Percentiles rank a stretch among this genome's conserved stretches.
Conservation (phyloP, 2,797 vertebrate genomes). For the Poecilia wingei region DNA sequence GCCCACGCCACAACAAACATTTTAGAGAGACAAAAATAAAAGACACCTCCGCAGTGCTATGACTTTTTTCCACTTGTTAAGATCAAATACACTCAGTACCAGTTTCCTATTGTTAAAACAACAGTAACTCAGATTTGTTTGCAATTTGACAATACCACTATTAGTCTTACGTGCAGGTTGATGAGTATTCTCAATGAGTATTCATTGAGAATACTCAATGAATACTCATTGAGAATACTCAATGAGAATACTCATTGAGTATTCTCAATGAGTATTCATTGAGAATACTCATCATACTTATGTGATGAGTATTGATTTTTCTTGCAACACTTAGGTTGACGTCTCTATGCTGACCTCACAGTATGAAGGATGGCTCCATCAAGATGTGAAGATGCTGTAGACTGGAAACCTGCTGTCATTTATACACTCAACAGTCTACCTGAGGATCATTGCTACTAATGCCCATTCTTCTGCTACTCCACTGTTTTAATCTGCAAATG, state of each 20-base stretch:
- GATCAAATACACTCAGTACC: slow-evolving; percentile 18
- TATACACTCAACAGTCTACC: background rate
- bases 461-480: background rate
- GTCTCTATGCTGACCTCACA: background rate
- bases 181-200: too few species aligned
- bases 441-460: background rate
- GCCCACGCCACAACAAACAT: slow-evolving; percentile 63
- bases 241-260: too few species aligned
- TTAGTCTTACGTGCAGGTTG: background rate
- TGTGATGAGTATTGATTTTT: background rate
- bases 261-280: too few species aligned
- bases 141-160: background rate
- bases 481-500: background rate
- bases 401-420: background rate
- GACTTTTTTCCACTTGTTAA: slow-evolving; percentile 38
- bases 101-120: slow-evolving; percentile 19
- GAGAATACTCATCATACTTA: too few species aligned
- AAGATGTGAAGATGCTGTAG: background rate
- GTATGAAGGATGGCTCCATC: background rate
- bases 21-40: slow-evolving; percentile 36
- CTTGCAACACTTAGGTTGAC: background rate
- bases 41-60: slow-evolving; percentile 6
- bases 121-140: background rate
- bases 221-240: too few species aligned
- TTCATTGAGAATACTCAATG: too few species aligned